A percentile compares a stretch with the other conserved stretches of the same genome.
These are phyloP conservation scores for Catocala nupta DNA, from an alignment of 2,888 invertebrate genomes.

Conservation along the genomic window DNA sequence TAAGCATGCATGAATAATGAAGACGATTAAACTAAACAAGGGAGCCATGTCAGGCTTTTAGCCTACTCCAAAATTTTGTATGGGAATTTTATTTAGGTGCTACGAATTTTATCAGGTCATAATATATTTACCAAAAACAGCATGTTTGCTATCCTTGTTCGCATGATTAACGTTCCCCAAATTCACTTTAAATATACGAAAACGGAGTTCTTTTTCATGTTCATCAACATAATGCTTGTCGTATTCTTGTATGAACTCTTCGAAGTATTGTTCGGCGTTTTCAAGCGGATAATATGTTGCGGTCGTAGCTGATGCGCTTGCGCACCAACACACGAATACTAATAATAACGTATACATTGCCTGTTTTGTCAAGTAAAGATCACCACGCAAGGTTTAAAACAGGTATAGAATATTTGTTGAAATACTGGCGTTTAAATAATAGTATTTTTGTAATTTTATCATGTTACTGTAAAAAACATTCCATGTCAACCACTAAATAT, in stretches of 20 bases:
- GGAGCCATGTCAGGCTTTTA: no score
- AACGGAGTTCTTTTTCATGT: slow-evolving; percentile 29
- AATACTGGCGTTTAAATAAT: no score
- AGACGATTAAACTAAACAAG: no score
- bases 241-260: slow-evolving; percentile 25
- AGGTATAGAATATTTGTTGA: no score
- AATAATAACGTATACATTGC: slow-evolving; percentile 16
- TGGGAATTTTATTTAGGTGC: no score
- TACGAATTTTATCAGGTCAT: no score
- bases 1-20: no score
- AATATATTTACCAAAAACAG: slow-evolving; percentile 27
- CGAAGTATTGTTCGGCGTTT: slow-evolving; percentile 28
- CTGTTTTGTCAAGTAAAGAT: background rate
- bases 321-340: slow-evolving; percentile 12
- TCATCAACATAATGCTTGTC: slow-evolving; percentile 19
- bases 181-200: slow-evolving; percentile 32
- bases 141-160: slow-evolving; percentile 14
- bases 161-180: slow-evolving; percentile 12
- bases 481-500: no score
- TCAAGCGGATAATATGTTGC: slow-evolving; percentile 10
- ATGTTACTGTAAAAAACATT: no score
- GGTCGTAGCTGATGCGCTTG: slow-evolving; percentile 1
- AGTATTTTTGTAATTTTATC: no score
- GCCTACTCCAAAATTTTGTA: no score
- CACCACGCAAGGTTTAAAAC: background rate